phyloP scores from a whole-genome alignment of 2,113 vertebrate genomes.

The Calidris pugnax region DNA sequence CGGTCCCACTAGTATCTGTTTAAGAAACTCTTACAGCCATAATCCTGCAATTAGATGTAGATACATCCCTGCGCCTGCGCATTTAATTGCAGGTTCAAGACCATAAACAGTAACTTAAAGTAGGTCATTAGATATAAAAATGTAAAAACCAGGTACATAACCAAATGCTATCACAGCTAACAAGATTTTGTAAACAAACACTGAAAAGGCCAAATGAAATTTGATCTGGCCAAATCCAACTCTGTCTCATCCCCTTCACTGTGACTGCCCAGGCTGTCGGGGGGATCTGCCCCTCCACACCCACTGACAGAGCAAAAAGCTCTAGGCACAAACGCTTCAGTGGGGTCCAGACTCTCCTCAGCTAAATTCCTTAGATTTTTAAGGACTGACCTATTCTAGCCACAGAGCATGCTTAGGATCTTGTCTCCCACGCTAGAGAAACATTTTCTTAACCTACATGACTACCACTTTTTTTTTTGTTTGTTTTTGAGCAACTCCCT shows the following conservation, averaged over 20 bases:
- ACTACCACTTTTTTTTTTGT: background rate
- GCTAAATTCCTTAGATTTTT: background rate
- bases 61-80: constrained; percentile 43
- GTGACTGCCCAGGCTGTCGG: background rate
- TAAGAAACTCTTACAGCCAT: constrained; percentile 37
- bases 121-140: constrained; percentile 18
- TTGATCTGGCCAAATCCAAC: background rate
- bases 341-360: background rate
- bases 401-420: background rate
- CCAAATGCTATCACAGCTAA: constrained; percentile 63
- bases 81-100: constrained; percentile 16
- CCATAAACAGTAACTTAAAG: constrained; percentile 33
- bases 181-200: constrained; percentile 72
- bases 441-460: constrained; percentile 7
- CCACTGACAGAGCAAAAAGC: constrained; percentile 3
- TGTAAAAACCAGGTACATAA: constrained; percentile 25
- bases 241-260: background rate
- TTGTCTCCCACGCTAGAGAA: background rate
- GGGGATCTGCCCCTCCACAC: background rate
- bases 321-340: background rate
- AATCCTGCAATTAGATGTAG: constrained; percentile 1
- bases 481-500: background rate
- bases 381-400: background rate
- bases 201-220: constrained; percentile 55
- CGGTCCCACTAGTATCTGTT: constrained; percentile 12